Base-by-base conservation (phyloP, 2,888 invertebrate genomes). In the Idaea dimidiata region DNA sequence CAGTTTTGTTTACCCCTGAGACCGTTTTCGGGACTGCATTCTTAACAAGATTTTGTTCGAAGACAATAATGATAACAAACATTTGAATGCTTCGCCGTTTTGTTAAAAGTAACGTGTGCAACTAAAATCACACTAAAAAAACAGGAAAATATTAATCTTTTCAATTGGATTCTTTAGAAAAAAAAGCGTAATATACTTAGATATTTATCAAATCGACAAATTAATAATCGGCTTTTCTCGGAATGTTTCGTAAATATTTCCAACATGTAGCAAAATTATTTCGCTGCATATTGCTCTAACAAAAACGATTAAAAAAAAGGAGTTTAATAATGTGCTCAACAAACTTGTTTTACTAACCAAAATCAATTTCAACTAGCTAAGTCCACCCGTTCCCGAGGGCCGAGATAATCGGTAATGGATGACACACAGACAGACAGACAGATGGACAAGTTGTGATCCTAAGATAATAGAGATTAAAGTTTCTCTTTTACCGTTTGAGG, bases 81-180 rank as follows among this genome's bases (percentile, higher is more conserved):
- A 43, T 43, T 43, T 10, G 14, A 43, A 43, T 43, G 43, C 10
- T 43, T 59, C 58, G 16, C 54, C 8, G 16, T 10, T 58, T 53
- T 3, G 17, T 54, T 54, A 60, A 16, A 60, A 59, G 66, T 64
- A 63, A 66, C 65, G 68, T 68, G 71, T 70, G 71, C 69, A 70
- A 67, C 66, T 65, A 59, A 62, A 59, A n/a, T n/a, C 67, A 63
- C 64, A 61, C 62, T 24, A 55, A 57, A 62, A 65, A 65, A 66
- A 56, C 63, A 66, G 64, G 64, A 68, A 68, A 69, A 67, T 59
- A 61, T 54, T 58, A 65, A 65, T 67, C 63, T 68, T 59, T 53
- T 43, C 43, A 43, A 18, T 14, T 14, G 56, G 32, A 56, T 66
- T 69, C 63, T 54, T 43, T 64, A 60, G 63, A 58, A 67, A 65